Base-by-base conservation (phyloP, 2,113 vertebrate genomes). In the Lepisosteus osseus region DNA sequence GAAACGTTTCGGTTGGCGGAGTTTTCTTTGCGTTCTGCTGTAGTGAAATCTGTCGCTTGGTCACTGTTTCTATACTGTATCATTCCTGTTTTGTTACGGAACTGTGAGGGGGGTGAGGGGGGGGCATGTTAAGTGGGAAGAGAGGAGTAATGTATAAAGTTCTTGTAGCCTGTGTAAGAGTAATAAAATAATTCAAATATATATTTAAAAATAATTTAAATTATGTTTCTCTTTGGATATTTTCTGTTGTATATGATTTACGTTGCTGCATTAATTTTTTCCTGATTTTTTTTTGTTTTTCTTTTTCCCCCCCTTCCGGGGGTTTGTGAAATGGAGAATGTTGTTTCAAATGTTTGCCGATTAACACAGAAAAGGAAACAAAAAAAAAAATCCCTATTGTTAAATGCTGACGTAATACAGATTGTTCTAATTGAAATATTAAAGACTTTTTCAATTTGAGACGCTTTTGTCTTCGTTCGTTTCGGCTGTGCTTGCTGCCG, bases 141-240 rank as follows among this genome's bases (percentile, higher is more conserved):
- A 62, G 65, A 56, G 64, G 61, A 15, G 89, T 87, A 85, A 74
- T 94, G 92, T 95, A 92, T 87, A 94, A 95, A 94, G 89, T 92
- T 90, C 94, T 95, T 93, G 91, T 95, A 94, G 93, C 91, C 89
- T 92, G 92, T 92, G 78, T 59, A 87, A 84, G 87, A 91, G 82
- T 93, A 94, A 94, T 92, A 93, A 90, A 89, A 71, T 83, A 47
- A 42, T 17, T 9, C 7, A 64, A 64, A 71, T 86, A 82, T 84
- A 84, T 97, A 96, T 97, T 97, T 97, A 95, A 96, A 95, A 93
- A 94, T 96, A 94, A 89, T 95, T 96, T 96, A 94, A 96, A 93
- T 92, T 84, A 90, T 87, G 66, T 84, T 71, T 83, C 77, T 67
- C 80, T 95, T 89, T 93, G 90, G 89, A 92, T 61, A 85, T 87